These are phyloP conservation scores for Acanthopagrus latus DNA, from an alignment of 2,797 vertebrate genomes.

Conservation along the genomic window DNA sequence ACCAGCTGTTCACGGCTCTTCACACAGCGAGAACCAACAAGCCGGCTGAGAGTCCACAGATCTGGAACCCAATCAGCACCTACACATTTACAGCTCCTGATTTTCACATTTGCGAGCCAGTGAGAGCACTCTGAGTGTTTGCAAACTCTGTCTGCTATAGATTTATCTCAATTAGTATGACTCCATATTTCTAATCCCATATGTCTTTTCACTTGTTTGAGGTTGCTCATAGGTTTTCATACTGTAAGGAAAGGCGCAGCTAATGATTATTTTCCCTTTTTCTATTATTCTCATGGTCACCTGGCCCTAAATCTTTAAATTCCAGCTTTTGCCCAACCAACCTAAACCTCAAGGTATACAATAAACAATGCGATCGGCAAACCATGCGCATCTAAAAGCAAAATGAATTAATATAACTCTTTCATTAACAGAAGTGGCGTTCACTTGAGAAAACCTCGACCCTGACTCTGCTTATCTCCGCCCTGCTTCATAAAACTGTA, in stretches of 20 bases:
- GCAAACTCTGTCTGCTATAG: background rate
- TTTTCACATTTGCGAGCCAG: conserved; percentile 20
- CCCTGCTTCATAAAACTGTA: background rate
- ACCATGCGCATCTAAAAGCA: background rate
- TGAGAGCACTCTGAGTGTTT: background rate
- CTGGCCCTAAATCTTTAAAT: background rate
- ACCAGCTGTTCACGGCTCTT: conserved; percentile 70
- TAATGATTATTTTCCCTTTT: background rate
- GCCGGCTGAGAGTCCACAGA: conserved; percentile 42
- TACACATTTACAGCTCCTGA: conserved; percentile 9
- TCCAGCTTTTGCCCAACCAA: background rate
- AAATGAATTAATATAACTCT: background rate
- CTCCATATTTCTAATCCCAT: background rate
- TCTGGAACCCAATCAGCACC: conserved; percentile 46
- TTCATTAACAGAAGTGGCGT: background rate
- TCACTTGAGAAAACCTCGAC: background rate
- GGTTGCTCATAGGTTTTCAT: background rate
- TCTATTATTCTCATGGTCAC: background rate
- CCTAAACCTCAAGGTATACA: background rate
- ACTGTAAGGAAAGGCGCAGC: background rate
- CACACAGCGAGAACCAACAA: conserved; percentile 51
- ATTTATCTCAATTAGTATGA: background rate
- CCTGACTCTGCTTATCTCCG: background rate
- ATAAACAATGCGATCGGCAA: background rate
- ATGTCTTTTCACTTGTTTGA: background rate